Conservation (phyloP, 2,797 vertebrate species). For the Gymnocypris eckloni region DNA sequence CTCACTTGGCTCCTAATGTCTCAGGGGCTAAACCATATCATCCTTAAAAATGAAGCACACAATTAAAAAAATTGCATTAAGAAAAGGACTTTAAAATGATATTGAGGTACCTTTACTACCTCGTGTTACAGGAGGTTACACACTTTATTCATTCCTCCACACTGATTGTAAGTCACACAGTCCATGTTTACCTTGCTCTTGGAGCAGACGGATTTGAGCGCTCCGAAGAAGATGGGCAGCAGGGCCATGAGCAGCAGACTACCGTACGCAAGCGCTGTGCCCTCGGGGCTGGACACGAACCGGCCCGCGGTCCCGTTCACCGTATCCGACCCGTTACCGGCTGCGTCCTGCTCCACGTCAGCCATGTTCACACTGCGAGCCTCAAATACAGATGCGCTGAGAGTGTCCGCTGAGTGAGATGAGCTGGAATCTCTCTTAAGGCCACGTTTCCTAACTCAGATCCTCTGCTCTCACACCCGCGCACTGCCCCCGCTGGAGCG, state of each 20-base stretch:
- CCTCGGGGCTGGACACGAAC: slow-evolving; percentile 89
- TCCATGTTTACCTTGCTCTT: slow-evolving; percentile 85
- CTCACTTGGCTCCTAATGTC: no score
- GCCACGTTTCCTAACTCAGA: slow-evolving; percentile 78
- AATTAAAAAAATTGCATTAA: no score
- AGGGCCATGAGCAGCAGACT: slow-evolving; percentile 93
- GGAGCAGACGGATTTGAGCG: slow-evolving; percentile 93
- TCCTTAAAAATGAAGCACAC: no score
- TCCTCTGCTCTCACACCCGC: background rate
- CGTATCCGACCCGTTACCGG: slow-evolving; percentile 74
- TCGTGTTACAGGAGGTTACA: no score
- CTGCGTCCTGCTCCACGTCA: slow-evolving; percentile 73
- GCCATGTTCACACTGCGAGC: slow-evolving; percentile 68
- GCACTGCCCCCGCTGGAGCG: background rate
- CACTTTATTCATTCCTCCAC: no score
- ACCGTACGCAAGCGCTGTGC: slow-evolving; percentile 92
- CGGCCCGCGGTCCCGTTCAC: slow-evolving; percentile 78
- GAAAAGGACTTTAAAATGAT: no score
- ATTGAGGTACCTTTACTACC: no score
- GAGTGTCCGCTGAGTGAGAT: slow-evolving; percentile 32
- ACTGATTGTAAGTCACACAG: no score
- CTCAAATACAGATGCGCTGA: background rate
- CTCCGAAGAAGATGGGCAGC: slow-evolving; percentile 94
- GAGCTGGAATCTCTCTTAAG: slow-evolving; percentile 61
- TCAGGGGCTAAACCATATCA: no score